Conservation (phyloP, 2,888 invertebrate species). For the Ichneumon xanthorius region DNA sequence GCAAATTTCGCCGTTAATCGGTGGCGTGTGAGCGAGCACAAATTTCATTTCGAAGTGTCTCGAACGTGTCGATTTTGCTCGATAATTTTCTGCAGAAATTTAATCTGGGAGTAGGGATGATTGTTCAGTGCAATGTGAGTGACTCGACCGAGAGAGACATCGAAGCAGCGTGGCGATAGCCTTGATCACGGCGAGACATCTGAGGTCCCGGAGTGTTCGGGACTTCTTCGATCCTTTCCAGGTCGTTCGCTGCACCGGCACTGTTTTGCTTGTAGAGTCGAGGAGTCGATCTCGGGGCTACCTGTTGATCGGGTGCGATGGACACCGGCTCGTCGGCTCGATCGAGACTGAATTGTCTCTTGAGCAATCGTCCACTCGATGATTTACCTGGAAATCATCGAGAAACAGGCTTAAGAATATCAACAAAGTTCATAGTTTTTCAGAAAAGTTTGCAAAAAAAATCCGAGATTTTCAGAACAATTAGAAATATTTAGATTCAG, state of each 20-base stretch:
- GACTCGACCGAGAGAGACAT: constrained; percentile 84
- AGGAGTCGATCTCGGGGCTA: constrained; percentile 33
- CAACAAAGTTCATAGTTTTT: too few species aligned
- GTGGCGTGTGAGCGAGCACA: constrained; percentile 5
- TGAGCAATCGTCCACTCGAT: constrained; percentile 85
- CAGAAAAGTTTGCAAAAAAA: too few species aligned
- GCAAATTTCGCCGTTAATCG: neutral
- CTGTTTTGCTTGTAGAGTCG: constrained; percentile 89
- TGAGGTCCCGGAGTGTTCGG: constrained; percentile 84
- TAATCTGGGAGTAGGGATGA: neutral
- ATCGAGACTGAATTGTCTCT: constrained; percentile 90
- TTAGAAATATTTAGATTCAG: too few species aligned
- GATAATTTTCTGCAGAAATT: neutral
- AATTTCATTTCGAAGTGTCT: constrained; percentile 1
- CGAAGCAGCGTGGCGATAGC: constrained; percentile 82
- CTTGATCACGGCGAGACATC: constrained; percentile 69
- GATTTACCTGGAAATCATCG: constrained; percentile 68
- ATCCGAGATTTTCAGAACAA: too few species aligned
- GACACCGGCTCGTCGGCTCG: constrained; percentile 87
- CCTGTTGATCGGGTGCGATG: constrained; percentile 64
- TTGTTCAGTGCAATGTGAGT: constrained; percentile 78
- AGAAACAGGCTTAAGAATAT: too few species aligned
- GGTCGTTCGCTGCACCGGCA: constrained; percentile 89
- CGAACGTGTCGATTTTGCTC: neutral
- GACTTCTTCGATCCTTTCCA: constrained; percentile 90